A percentile compares a stretch with the other conserved stretches of the same genome.
phyloP scores from a whole-genome alignment of 2,797 vertebrate genomes.

The Coregonus suidteri region DNA sequence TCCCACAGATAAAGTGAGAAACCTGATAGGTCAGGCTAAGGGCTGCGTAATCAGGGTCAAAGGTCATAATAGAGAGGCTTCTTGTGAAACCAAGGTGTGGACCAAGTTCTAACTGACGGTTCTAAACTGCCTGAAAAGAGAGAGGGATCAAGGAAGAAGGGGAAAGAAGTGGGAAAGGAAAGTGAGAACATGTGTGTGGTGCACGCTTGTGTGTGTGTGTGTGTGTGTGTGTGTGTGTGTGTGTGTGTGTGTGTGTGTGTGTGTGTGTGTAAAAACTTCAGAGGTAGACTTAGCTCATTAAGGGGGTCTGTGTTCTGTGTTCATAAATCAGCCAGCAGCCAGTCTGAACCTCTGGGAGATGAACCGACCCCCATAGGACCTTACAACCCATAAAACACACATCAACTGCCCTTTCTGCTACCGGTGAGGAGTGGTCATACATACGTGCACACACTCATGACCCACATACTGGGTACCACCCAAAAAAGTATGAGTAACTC shows the following conservation, averaged over 20 bases:
- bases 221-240: background rate
- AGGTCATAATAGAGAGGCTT: conserved; percentile 19
- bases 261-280: conserved; percentile 20
- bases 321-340: conserved; percentile 52
- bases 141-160: background rate
- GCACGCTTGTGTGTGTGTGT: background rate
- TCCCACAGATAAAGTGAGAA: background rate
- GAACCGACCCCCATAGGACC: conserved; percentile 1
- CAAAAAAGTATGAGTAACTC: background rate
- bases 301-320: conserved; percentile 35
- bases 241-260: background rate
- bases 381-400: conserved; percentile 5
- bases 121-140: background rate
- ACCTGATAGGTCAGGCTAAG: background rate
- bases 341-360: conserved; percentile 18
- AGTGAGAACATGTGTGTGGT: background rate
- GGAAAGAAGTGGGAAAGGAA: background rate
- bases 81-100: conserved; percentile 37
- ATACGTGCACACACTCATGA: background rate
- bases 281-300: conserved; percentile 22
- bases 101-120: conserved; percentile 8
- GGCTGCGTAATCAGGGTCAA: conserved; percentile 17
- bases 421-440: background rate
- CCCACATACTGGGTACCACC: background rate
- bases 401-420: background rate